Evolutionary conservation across 2,888 invertebrate species (phyloP), one percentile per base, ranked within the genome.

Genomic region (Mesoligia furuncula): DNA sequence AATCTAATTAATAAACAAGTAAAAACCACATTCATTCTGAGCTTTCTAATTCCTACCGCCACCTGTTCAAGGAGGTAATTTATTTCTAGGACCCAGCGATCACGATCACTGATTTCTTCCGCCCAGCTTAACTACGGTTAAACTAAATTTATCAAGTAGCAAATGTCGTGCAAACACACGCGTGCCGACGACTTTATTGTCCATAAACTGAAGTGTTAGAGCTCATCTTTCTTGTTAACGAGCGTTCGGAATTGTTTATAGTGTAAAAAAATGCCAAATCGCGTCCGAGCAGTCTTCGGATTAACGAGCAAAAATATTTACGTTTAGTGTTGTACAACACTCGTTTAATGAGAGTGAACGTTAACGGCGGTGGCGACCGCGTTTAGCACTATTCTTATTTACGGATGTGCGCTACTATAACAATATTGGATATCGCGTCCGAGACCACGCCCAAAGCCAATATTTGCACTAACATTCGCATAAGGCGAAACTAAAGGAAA

Each of bases 151-250:
- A 91, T 92, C 93, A 93, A 92, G 92, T 92, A 88, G 83, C 87
- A 88, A 93, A 89, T 93, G 94, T 94, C 93, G 91, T 91, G 85
- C 89, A 90, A 85, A 88, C 90, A 90, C 90, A 91, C 90, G 93
- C 95, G 95, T 94, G 95, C 95, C 94, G 92, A 91, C 93, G 91
- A 94, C 90, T 97, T 97, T 95, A 97, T 93, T 94, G 95, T 92
- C 95, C 94, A 96, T 96, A 96, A 97, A 97, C 93, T 86, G 91
- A 92, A 93, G 92, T 92, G 93, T 95, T 95, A 96, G 93, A 95
- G 95, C 95, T 94, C 96, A 96, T 97, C 95, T 96, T 95, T 97
- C 96, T 96, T 96, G 90, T 96, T 97, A 97, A 97, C 95, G 96
- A 95, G 85, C 94, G 86, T 86, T 87, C 89, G 85, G 94, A 93